A percentile compares a stretch with the other conserved stretches of the same genome.
Evolutionary conservation across 2,113 vertebrate genomes (phyloP).

Genomic region (Phaethornis superciliosus): DNA sequence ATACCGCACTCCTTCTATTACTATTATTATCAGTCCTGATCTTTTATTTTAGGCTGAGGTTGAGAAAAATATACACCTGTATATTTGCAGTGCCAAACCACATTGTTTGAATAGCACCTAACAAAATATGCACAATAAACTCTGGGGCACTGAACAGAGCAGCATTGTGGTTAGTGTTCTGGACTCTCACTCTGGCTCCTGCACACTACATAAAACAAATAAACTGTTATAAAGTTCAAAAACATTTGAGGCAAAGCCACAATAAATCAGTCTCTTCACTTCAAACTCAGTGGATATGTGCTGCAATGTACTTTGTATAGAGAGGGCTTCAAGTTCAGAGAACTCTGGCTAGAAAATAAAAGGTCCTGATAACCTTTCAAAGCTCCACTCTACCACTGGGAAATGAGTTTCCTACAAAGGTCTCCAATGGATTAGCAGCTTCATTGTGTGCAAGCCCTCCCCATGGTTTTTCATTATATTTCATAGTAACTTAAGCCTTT

Average conservation of each 20-base stretch:
- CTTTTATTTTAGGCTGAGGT: not conserved
- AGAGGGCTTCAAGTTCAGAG: not conserved
- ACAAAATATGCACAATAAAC: not conserved
- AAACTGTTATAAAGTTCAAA: not conserved
- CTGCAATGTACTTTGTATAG: not conserved
- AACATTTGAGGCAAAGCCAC: not conserved
- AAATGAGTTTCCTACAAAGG: not conserved
- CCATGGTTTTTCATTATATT: slow-evolving; percentile 38
- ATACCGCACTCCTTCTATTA: not conserved
- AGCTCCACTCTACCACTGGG: not conserved
- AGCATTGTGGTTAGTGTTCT: not conserved
- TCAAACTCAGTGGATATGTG: not conserved
- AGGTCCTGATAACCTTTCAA: slow-evolving; percentile 30
- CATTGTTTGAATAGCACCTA: not conserved
- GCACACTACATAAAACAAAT: not conserved
- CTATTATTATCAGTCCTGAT: not conserved
- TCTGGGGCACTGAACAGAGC: not conserved
- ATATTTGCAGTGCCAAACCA: not conserved
- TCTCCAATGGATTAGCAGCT: slow-evolving; percentile 31
- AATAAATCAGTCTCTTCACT: not conserved
- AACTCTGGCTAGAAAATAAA: slow-evolving; percentile 12
- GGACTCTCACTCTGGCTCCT: not conserved
- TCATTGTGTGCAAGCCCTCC: not conserved
- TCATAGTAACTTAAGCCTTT: slow-evolving; percentile 46
- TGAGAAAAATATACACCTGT: not conserved